Percentiles rank a stretch among this genome's conserved stretches.
These are phyloP conservation scores for Drosophila truncata DNA, from an alignment of 1,140 invertebrate genomes.

Conservation along the genomic window DNA sequence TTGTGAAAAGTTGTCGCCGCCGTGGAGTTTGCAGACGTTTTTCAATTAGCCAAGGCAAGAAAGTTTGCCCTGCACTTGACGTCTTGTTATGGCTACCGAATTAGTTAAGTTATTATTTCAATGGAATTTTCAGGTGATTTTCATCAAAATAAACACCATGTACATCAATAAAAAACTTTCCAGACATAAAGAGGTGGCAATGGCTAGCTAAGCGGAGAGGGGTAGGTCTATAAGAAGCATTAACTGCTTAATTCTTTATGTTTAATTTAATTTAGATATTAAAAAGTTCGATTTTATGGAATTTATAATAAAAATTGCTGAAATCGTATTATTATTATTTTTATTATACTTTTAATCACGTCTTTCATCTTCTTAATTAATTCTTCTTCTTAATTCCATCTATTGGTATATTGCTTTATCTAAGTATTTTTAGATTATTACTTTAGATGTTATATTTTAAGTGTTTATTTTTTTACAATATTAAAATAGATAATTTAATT, in stretches of 20 bases:
- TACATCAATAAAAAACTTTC: constrained; percentile 55
- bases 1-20: constrained; percentile 37
- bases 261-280: not conserved
- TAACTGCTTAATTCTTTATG: not conserved
- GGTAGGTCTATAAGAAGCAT: no score
- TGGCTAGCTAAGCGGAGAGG: not conserved
- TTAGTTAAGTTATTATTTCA: constrained; percentile 24
- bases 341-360: not conserved
- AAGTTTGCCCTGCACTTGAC: constrained; percentile 41
- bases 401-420: no score
- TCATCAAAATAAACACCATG: constrained; percentile 11
- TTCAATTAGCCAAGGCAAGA: constrained; percentile 61
- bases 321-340: not conserved
- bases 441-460: no score
- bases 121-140: constrained; percentile 21
- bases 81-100: constrained; percentile 30
- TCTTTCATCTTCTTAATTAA: no score
- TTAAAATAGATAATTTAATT: no score
- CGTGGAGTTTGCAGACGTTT: constrained; percentile 63
- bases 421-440: not conserved
- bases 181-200: constrained; percentile 38
- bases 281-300: not conserved
- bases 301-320: not conserved
- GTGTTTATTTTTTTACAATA: no score
- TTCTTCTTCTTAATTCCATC: no score